Percentiles rank a stretch among this genome's conserved stretches.
Evolutionary conservation across 2,888 invertebrate species (phyloP).

Genomic region (Metalampra italica): DNA sequence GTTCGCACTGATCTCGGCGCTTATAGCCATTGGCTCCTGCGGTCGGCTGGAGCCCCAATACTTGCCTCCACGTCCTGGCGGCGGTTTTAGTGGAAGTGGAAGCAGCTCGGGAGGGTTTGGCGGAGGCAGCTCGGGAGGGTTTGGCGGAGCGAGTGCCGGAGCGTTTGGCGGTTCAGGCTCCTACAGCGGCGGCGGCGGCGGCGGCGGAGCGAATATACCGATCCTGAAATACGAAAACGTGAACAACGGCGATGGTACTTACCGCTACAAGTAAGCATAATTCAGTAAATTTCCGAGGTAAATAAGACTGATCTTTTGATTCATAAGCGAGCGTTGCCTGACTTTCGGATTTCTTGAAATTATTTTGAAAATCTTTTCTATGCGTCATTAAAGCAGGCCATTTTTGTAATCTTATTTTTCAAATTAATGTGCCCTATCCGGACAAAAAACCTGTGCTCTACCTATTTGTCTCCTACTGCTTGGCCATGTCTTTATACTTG

Average conservation of each 20-base stretch:
- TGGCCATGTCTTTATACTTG: background rate
- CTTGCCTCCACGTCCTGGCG: constrained; percentile 41
- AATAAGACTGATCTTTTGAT: background rate
- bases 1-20: constrained; percentile 32
- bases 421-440: too few relatives aligned
- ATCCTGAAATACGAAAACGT: constrained; percentile 81
- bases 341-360: too few relatives aligned
- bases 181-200: constrained; percentile 33
- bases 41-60: constrained; percentile 55
- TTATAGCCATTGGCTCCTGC: constrained; percentile 51
- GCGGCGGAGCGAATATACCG: constrained; percentile 68
- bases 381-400: too few relatives aligned
- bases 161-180: constrained; percentile 20
- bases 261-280: constrained; percentile 77
- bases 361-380: too few relatives aligned
- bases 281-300: background rate
- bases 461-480: too few relatives aligned
- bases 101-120: constrained; percentile 15
- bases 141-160: constrained; percentile 18
- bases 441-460: too few relatives aligned
- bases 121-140: constrained; percentile 26
- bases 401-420: too few relatives aligned
- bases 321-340: background rate
- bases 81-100: constrained; percentile 25
- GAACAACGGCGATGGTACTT: constrained; percentile 82